A percentile compares a stretch with the other conserved stretches of the same genome.
These are phyloP conservation scores for Climacteris rufus DNA, from an alignment of 2,113 vertebrate species.

Conservation along the genomic window DNA sequence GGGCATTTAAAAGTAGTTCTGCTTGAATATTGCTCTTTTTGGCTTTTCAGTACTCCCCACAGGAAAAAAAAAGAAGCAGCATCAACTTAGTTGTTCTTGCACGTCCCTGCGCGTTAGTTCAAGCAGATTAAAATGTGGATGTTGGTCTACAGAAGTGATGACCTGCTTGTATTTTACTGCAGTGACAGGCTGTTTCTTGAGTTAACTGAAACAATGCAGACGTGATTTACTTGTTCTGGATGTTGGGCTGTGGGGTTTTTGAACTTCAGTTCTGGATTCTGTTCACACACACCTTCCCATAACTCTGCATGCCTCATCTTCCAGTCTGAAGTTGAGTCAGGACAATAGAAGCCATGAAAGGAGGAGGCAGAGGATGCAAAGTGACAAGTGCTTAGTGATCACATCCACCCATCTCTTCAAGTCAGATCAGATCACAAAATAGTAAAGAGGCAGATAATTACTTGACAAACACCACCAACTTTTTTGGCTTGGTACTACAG, in stretches of 20 bases:
- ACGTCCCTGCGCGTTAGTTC: neutral
- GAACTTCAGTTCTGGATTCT: neutral
- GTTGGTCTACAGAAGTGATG: neutral
- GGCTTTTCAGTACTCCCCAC: neutral
- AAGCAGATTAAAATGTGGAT: neutral
- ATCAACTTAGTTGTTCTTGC: neutral
- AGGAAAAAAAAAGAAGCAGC: neutral
- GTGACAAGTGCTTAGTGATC: neutral
- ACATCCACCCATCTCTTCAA: neutral
- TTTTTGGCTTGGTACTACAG: neutral
- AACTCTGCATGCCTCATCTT: neutral
- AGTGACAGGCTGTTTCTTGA: neutral
- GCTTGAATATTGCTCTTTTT: neutral
- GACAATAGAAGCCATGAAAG: neutral
- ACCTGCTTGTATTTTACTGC: neutral
- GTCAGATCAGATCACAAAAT: neutral
- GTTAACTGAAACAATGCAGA: neutral
- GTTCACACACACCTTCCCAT: neutral
- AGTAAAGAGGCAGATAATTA: neutral
- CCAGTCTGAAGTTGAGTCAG: neutral
- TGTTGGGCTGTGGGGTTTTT: neutral
- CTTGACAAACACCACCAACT: neutral
- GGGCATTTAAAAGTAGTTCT: neutral
- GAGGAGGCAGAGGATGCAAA: neutral
- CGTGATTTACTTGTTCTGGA: neutral